These are phyloP conservation scores for Hirtodrosophila confusa DNA, from an alignment of 2,888 invertebrate genomes.

Conservation along the genomic window DNA sequence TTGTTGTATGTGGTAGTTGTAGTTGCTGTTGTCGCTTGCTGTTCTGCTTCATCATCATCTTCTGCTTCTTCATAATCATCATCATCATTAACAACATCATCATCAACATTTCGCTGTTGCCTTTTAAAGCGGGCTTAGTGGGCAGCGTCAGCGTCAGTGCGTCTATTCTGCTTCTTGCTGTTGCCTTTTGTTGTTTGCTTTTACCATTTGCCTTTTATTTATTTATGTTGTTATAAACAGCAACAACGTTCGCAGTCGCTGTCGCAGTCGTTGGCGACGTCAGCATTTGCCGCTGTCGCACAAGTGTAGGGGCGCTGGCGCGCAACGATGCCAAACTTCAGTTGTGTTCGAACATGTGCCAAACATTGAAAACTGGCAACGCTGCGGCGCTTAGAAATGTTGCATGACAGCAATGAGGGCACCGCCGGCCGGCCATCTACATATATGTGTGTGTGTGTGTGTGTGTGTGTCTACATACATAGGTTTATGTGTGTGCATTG, in stretches of 20 bases:
- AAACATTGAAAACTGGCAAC: conserved; percentile 60
- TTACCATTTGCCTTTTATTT: conserved; percentile 60
- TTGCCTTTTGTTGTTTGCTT: conserved; percentile 40
- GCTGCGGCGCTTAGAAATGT: conserved; percentile 50
- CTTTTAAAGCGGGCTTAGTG: conserved; percentile 39
- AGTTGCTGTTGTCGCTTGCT: conserved; percentile 1
- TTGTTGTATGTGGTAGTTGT: not conserved
- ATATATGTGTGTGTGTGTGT: not conserved
- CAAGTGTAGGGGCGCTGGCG: conserved; percentile 57
- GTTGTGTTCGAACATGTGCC: conserved; percentile 46
- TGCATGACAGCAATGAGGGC: conserved; percentile 64
- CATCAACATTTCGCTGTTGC: conserved; percentile 17
- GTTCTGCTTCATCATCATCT: conserved; percentile 1
- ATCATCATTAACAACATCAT: conserved; percentile 1
- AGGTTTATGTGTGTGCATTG: conserved; percentile 26
- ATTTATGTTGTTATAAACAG: conserved; percentile 67
- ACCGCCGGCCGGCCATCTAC: conserved; percentile 46
- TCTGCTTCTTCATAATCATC: conserved; percentile 1
- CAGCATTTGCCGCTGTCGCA: conserved; percentile 34
- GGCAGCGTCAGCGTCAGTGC: conserved; percentile 35
- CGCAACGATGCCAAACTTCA: conserved; percentile 47
- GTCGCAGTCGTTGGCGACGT: conserved; percentile 12
- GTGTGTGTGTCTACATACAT: not conserved
- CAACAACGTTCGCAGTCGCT: conserved; percentile 29
- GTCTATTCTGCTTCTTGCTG: conserved; percentile 41